Evolutionary conservation across 2,888 invertebrate species (phyloP), one percentile per base, ranked within the genome.

Genomic region (Ormyrus rosae): DNA sequence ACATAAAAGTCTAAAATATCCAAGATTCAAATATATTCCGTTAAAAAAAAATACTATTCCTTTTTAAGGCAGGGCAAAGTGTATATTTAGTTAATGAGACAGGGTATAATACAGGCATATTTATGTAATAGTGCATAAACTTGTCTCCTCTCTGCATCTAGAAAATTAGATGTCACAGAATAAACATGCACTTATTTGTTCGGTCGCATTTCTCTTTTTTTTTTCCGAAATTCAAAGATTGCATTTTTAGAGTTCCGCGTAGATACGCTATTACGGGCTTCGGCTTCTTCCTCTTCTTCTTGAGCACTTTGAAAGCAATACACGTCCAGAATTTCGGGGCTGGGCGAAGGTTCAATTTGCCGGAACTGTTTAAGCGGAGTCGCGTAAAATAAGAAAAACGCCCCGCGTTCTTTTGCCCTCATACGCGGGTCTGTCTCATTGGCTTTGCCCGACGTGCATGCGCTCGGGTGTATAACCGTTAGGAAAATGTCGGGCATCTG

Each of bases 401-500:
- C 34, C 3, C 34, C 2, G 34, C 34, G 34, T 4, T 34, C 34
- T 34, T 34, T 34, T 34, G 2, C 34, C 34, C 34, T 34, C 34
- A 34, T 34, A 34, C 34, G 34, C 34, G 34, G 34, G 34, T 34
- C 34, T 34, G 34, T 34, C 34, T 34, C 34, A 34, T 34, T 34
- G 34, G 34, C 34, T 34, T 34, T 34, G 34, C 34, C 34, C 34
- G 34, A 34, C 34, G 34, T 34, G 1, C 5, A 60, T 45, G 13
- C 34, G 58, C 58, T 45, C 56, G 48, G 51, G 58, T 48, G 11
- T 65, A 71, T 46, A 67, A 73, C 61, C 68, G 58, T 78, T 68
- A 78, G 61, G 50, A 68, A 68, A 78, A 78, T 68, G 67, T 72
- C 48, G 64, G 64, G 56, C 64, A 51, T 78, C 50, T 56, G 67